Conservation (phyloP, 2,113 vertebrate genomes). For the Choloepus hoffmanni region DNA sequence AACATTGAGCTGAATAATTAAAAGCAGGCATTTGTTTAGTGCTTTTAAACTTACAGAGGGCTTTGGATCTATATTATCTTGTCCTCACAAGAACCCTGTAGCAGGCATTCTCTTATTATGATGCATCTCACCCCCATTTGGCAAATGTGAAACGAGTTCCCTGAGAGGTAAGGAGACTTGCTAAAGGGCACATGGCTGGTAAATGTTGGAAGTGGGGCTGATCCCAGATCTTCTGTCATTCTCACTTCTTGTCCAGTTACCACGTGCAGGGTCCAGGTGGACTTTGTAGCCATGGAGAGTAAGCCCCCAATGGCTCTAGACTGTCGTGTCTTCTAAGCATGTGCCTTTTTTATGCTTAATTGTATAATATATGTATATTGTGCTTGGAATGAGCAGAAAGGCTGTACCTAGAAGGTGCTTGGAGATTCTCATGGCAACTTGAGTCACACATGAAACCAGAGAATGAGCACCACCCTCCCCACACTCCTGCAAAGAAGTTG, state of each 20-base stretch:
- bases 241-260: background rate
- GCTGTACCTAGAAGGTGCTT: background rate
- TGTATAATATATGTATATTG: no score
- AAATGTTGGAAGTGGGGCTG: background rate
- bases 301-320: background rate
- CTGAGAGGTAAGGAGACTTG: background rate
- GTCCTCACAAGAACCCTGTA: background rate
- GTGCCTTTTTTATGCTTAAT: background rate
- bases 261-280: background rate
- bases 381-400: background rate
- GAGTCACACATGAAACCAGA: background rate
- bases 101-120: background rate
- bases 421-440: background rate
- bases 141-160: background rate
- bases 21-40: slow-evolving; percentile 76
- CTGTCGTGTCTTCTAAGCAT: background rate
- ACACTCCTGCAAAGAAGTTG: background rate
- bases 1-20: slow-evolving; percentile 69
- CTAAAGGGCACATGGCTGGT: background rate
- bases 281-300: background rate
- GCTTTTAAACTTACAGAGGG: slow-evolving; percentile 63
- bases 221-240: background rate
- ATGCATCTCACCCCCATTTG: background rate
- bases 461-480: background rate
- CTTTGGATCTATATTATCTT: slow-evolving; percentile 56